Evolutionary conservation across 2,113 vertebrate genomes (phyloP).

Genomic region (Nyctibius bracteatus): DNA sequence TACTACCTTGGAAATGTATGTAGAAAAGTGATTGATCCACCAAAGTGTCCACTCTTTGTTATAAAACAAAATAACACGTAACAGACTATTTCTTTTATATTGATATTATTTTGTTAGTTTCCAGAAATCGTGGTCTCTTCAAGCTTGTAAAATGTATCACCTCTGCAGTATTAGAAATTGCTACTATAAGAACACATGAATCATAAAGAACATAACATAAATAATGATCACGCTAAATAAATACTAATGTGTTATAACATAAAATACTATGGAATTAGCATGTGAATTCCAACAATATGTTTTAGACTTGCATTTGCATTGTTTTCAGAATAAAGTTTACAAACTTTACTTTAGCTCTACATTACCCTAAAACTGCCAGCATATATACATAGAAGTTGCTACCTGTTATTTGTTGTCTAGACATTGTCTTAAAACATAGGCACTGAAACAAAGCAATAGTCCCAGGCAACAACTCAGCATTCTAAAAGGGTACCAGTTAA

Average conservation of each 20-base stretch:
- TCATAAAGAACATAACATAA: neutral
- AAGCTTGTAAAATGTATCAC: neutral
- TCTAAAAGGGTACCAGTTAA: conserved; percentile 27
- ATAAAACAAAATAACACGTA: conserved; percentile 2
- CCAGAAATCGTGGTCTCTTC: neutral
- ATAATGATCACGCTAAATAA: neutral
- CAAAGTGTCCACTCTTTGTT: neutral
- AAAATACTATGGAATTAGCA: neutral
- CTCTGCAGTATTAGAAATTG: neutral
- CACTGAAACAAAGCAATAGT: neutral
- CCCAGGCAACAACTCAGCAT: conserved; percentile 14
- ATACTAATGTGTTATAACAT: neutral
- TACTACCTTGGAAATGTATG: neutral
- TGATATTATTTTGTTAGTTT: neutral
- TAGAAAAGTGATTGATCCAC: neutral
- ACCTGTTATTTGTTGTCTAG: neutral
- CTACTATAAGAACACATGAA: neutral
- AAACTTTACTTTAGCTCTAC: neutral
- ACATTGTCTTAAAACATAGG: neutral
- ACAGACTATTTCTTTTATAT: neutral
- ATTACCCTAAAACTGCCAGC: neutral
- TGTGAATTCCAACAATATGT: neutral
- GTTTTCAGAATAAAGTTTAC: neutral
- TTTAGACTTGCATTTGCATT: neutral
- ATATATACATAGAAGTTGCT: neutral